Percentiles rank a stretch among this genome's conserved stretches.
Evolutionary conservation across 2,888 invertebrate genomes (phyloP).

Genomic region (Limnephilus rhombicus): DNA sequence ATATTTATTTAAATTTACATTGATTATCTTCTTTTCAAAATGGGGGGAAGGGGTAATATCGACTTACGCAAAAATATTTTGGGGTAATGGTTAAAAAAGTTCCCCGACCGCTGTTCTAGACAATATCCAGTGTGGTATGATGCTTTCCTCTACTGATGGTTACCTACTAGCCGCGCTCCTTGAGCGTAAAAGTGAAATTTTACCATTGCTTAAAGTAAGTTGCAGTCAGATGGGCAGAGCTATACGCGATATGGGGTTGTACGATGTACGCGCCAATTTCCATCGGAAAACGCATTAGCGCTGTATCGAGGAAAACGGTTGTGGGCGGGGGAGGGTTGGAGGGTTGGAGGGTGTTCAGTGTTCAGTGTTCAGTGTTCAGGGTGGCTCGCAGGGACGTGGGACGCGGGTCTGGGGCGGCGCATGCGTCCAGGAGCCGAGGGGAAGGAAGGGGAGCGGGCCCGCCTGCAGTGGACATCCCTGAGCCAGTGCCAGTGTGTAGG

Average conservation of each 20-base stretch:
- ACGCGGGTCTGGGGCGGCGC: neutral
- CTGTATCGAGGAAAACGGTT: neutral
- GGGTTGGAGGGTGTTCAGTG: too few species aligned
- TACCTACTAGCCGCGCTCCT: neutral
- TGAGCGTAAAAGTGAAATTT: neutral
- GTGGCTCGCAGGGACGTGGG: neutral
- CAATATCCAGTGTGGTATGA: neutral
- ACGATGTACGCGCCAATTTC: neutral
- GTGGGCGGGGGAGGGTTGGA: neutral
- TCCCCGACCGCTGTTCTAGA: too few species aligned
- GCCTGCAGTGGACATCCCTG: neutral
- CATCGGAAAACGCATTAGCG: slow-evolving; percentile 1
- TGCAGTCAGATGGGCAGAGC: neutral
- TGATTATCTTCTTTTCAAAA: too few species aligned
- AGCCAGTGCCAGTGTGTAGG: neutral
- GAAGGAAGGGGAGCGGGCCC: neutral
- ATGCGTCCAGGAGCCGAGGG: neutral
- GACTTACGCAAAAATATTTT: too few species aligned
- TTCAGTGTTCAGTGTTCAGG: too few species aligned
- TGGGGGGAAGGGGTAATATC: too few species aligned
- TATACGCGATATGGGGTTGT: neutral
- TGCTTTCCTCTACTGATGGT: neutral
- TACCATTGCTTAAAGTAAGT: neutral
- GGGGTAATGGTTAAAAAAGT: too few species aligned
- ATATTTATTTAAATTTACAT: too few species aligned